Conservation (phyloP, 2,797 vertebrate species). For the Spatula versicolor region DNA sequence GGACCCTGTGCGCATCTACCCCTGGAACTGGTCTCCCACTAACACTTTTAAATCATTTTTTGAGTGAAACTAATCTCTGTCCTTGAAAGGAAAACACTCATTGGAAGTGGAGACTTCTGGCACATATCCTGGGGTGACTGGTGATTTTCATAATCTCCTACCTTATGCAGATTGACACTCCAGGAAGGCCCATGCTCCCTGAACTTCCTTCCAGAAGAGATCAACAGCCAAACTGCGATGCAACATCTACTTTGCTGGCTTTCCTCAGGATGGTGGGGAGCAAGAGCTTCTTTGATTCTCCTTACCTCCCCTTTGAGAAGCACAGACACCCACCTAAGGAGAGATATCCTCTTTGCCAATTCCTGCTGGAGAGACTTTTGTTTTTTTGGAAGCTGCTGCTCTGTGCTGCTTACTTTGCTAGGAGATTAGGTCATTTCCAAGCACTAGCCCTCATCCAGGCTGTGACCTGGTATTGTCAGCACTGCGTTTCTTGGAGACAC, state of each 20-base stretch:
- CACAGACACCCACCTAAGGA: not conserved
- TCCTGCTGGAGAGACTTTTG: not conserved
- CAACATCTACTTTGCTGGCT: not conserved
- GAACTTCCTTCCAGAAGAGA: not conserved
- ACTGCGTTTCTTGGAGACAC: not conserved
- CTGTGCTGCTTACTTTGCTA: not conserved
- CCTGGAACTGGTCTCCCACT: not conserved
- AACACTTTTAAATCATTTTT: not conserved
- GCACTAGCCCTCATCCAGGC: not conserved
- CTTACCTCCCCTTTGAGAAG: not conserved
- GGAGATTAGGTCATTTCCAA: not conserved
- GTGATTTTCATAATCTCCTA: not conserved
- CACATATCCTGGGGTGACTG: not conserved
- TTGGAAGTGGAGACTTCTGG: not conserved
- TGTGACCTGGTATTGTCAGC: not conserved
- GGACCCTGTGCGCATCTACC: not conserved
- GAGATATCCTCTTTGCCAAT: not conserved
- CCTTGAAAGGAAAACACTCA: not conserved
- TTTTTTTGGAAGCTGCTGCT: not conserved
- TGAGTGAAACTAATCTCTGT: not conserved
- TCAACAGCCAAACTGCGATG: too few species aligned
- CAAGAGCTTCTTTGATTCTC: not conserved
- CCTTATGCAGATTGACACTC: not conserved
- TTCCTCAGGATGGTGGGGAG: not conserved
- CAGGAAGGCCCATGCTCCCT: not conserved